phyloP scores from a whole-genome alignment of 2,888 invertebrate species.

The Cyclophora albipunctata region DNA sequence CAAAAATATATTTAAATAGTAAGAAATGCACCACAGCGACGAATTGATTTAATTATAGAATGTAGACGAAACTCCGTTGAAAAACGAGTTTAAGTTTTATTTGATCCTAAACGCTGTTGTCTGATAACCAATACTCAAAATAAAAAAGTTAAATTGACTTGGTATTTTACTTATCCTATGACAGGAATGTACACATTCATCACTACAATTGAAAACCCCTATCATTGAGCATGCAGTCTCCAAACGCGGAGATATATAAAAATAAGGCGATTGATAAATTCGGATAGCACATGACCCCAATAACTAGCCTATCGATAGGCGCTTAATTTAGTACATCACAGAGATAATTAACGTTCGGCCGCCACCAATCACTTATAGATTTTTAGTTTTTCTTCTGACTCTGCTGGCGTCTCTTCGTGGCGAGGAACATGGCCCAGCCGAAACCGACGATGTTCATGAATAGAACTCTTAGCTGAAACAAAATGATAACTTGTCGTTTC shows the following conservation, averaged over 20 bases:
- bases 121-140: background rate
- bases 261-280: too few species aligned
- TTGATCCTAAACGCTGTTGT: background rate
- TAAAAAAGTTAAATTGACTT: background rate
- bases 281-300: too few species aligned
- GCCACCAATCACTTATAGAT: constrained; percentile 25
- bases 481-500: constrained; percentile 9
- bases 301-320: too few species aligned
- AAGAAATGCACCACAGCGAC: constrained; percentile 32
- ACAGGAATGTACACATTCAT: too few species aligned
- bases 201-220: too few species aligned
- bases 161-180: too few species aligned
- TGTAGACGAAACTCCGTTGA: constrained; percentile 4
- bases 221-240: too few species aligned
- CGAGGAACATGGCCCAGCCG: constrained; percentile 85
- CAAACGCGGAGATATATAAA: too few species aligned
- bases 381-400: constrained; percentile 43
- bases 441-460: constrained; percentile 85
- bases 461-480: constrained; percentile 82
- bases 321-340: background rate
- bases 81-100: too few species aligned
- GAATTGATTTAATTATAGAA: background rate
- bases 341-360: constrained; percentile 8
- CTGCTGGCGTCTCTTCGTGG: constrained; percentile 78
- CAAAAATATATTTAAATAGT: constrained; percentile 22